Percentiles rank a stretch among this genome's conserved stretches.
phyloP scores from a whole-genome alignment of 53 echinoderm and acorn worm genomes.

The Luidia sarsii region DNA sequence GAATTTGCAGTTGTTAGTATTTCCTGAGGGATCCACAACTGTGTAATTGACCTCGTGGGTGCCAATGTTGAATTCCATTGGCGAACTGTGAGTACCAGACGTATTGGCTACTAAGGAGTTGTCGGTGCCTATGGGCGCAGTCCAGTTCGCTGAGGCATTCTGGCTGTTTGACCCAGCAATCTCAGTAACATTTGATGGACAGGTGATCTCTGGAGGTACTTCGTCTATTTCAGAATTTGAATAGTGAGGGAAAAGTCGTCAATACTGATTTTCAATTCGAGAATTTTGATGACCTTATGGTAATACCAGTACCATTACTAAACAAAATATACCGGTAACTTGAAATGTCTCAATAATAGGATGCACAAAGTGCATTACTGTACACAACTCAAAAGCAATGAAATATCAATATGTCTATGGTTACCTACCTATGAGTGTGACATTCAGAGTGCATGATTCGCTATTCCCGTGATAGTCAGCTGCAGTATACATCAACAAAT shows the following conservation, averaged over 20 bases:
- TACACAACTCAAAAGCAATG: background rate
- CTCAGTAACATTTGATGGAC: background rate
- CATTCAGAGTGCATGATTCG: background rate
- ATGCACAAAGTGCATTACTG: too few relatives aligned
- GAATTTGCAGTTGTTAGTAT: background rate
- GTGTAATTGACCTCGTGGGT: background rate
- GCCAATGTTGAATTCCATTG: background rate
- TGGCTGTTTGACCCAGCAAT: background rate
- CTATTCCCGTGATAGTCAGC: background rate
- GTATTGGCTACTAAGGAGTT: background rate
- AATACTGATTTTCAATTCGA: too few relatives aligned
- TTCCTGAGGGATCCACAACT: constrained; percentile 3
- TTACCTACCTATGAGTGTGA: background rate
- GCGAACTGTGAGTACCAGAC: background rate
- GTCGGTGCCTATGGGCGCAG: background rate
- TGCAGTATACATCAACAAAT: background rate
- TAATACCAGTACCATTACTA: too few relatives aligned
- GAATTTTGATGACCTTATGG: too few relatives aligned
- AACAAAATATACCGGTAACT: background rate
- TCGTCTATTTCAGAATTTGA: background rate
- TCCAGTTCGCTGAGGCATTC: background rate
- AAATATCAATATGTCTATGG: background rate
- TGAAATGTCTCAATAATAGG: background rate
- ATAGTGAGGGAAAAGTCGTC: background rate
- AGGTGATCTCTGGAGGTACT: background rate